These are phyloP conservation scores for Leguminivora glycinivorella DNA, from an alignment of 1,140 invertebrate genomes.

Conservation along the genomic window DNA sequence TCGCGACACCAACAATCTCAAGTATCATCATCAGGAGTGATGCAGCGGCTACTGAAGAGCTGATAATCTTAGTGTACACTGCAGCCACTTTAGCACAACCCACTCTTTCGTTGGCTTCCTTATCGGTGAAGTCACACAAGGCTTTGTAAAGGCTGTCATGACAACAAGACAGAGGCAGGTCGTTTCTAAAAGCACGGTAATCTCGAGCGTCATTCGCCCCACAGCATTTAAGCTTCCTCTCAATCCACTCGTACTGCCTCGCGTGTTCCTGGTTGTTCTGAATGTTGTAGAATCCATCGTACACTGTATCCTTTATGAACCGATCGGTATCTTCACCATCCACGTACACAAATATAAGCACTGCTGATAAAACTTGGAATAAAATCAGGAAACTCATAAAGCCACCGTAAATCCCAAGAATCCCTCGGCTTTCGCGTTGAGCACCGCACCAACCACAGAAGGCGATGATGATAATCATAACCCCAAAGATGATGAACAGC, in stretches of 20 bases:
- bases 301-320: conserved; percentile 73
- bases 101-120: conserved; percentile 71
- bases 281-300: conserved; percentile 72
- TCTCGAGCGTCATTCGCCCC: conserved; percentile 72
- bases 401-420: conserved; percentile 63
- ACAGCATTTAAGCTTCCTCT: conserved; percentile 67
- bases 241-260: conserved; percentile 65
- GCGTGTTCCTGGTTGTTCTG: conserved; percentile 68
- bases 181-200: conserved; percentile 71
- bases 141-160: conserved; percentile 65
- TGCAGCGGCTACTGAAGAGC: conserved; percentile 66
- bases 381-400: conserved; percentile 64
- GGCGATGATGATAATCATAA: conserved; percentile 66
- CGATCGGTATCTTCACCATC: conserved; percentile 68
- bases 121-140: conserved; percentile 71
- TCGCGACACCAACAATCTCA: conserved; percentile 60
- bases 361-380: conserved; percentile 60
- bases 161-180: conserved; percentile 68
- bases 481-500: conserved; percentile 68
- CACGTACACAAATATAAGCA: conserved; percentile 69
- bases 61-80: conserved; percentile 73
- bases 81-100: conserved; percentile 73
- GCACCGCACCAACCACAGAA: conserved; percentile 70
- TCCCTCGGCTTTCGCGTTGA: conserved; percentile 61
- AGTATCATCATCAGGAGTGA: conserved; percentile 62